Evolutionary conservation across 2,888 invertebrate species (phyloP), one percentile per base, ranked within the genome.

Genomic region (Lordiphosa fenestrarum): DNA sequence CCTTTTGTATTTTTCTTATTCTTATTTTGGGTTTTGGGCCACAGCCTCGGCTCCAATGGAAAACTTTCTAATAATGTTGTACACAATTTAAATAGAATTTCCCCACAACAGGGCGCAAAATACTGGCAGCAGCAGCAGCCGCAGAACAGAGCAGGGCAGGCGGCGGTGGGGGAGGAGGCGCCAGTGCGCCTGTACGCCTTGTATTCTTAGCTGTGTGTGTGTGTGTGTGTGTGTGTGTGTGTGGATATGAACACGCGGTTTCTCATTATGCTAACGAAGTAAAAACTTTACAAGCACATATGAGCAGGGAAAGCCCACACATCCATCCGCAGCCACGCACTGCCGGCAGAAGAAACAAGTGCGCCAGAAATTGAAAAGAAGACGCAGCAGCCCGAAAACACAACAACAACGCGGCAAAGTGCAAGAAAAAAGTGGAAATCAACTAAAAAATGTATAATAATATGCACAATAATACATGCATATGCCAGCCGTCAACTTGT

Each of bases 1-100:
- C 58, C 52, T 63, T 54, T 51, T 25, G 19, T 19, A 19, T 6
- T 6, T 25, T 25, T 25, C 1, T 6, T 25, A 25, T 25, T 25
- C 6, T 25, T 6, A 6, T 25, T 25, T 25, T 25, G 6, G 6
- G 6, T 6, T 25, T 25, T 41, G 21, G 50, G 39, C 44, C 33
- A 44, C 44, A 44, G 33, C 39, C 53, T 53, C 19, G 23, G 44
- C 55, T 7, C 58, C 15, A 73, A 72, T 70, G 71, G 70, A 82
- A 85, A 85, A 85, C 85, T 85, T 88, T 87, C 87, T 87, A 87
- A 87, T 87, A 87, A 87, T 87, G 84, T 86, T 87, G 87, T 87
- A 86, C 87, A 87, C 86, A 88, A 84, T 87, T 87, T 88, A 87
- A 87, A 87, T 88, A 86, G 88, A 86, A 86, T 86, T 86, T 87